Conservation (phyloP, 2,797 vertebrate species). For the Cossypha dichroa region DNA sequence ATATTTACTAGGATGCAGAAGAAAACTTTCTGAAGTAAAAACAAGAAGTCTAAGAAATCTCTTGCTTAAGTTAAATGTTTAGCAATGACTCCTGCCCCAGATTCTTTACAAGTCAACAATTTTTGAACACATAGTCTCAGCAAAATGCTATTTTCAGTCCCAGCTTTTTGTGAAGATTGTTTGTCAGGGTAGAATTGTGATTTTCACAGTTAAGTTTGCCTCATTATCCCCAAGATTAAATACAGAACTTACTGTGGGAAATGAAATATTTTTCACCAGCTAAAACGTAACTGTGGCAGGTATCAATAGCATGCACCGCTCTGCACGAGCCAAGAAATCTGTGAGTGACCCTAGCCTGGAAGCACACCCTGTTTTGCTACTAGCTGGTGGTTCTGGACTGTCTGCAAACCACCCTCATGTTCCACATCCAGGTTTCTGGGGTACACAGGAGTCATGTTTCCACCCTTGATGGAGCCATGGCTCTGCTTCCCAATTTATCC, state of each 20-base stretch:
- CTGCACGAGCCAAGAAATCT: not conserved
- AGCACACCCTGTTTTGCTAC: accelerated
- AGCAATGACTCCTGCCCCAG: not conserved
- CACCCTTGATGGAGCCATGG: not conserved
- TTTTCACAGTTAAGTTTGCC: not conserved
- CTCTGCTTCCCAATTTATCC: not conserved
- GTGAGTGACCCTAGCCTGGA: not conserved
- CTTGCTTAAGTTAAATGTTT: not conserved
- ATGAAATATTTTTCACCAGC: not conserved
- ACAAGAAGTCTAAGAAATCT: not conserved
- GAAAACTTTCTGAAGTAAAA: not conserved
- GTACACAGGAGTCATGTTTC: accelerated
- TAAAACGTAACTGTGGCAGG: not conserved
- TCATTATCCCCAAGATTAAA: not conserved
- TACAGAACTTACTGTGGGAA: not conserved
- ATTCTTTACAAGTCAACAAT: not conserved
- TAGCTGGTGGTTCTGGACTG: accelerated
- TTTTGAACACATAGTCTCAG: not conserved
- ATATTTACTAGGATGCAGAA: constrained; percentile 1
- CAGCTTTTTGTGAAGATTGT: not conserved
- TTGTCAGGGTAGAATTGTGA: not conserved
- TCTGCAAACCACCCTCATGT: accelerated
- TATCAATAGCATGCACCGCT: accelerated
- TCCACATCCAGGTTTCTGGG: not conserved
- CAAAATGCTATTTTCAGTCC: not conserved